Evolutionary conservation across 2,113 vertebrate genomes (phyloP), one percentile per base, ranked within the genome.

Genomic region (Rhea pennata): DNA sequence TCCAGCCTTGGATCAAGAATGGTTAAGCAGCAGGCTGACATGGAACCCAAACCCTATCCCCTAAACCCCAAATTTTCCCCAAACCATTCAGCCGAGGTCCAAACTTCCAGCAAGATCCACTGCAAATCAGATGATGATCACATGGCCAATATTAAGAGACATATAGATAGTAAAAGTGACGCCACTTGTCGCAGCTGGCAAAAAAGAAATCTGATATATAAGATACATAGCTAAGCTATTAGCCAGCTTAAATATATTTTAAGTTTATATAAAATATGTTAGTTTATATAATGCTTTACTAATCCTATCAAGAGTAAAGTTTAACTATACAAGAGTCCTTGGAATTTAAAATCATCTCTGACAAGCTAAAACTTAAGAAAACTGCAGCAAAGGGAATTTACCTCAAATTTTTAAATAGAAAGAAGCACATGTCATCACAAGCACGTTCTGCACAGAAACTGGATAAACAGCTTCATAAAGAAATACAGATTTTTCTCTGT

Each of bases 341-440:
- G 33, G 17, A 46, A 33, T 78, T 83, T 33, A n/a, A 76, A 91
- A 40, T 22, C n/a, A 39, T 19, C 44, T 54, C 50, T 39, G 56
- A 61, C 6, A 33, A 66, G 14, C 2, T 33, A 17, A 90, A 56
- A 50, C 16, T 74, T 39, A 15, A 46, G 48, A n/a, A 74, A 79
- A 88, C 5, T 14, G 20, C 77, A 67, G 20, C 15, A 79, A 62
- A 21, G 5, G 31, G n/a, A 94, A 66, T 1, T 65, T 12, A 36
- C 0, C 3, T 10, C 21, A 6, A 2, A 12, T 48, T n/a, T 67
- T 27, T 23, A 29, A 56, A 56, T 5, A 64, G 40, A n/a, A 58
- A 20, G 19, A 73, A 33, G 7, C 1, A 20, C 15, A 15, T 7
- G 24, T 11, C 50, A 61, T 31, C 20, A 13, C 26, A 17, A 51